Percentiles rank a stretch among this genome's conserved stretches.
Conservation (phyloP, 2,888 invertebrate species). For the Drosophila ochracea region DNA sequence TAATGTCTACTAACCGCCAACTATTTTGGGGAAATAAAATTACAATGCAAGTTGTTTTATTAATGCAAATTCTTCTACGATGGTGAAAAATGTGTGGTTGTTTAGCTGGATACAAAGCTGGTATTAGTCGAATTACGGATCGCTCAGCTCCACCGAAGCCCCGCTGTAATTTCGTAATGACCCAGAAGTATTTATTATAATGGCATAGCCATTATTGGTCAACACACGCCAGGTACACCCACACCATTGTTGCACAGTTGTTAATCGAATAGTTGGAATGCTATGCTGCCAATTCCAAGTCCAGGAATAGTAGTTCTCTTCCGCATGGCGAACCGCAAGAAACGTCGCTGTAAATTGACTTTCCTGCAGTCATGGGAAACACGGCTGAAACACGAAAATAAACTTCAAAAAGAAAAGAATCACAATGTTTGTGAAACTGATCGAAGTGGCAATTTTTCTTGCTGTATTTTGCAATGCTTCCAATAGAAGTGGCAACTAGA, state of each 20-base stretch:
- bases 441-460: conserved; percentile 51
- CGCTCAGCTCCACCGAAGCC: neutral
- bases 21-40: conserved; percentile 24
- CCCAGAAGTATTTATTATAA: conserved; percentile 43
- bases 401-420: conserved; percentile 5
- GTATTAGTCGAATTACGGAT: conserved; percentile 14
- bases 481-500: conserved; percentile 53
- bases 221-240: conserved; percentile 20
- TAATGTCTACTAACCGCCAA: conserved; percentile 17
- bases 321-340: conserved; percentile 44
- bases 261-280: conserved; percentile 39
- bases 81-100: conserved; percentile 38
- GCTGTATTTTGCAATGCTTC: neutral
- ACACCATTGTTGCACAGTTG: conserved; percentile 9
- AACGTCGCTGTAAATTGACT: conserved; percentile 36
- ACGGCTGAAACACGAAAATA: conserved; percentile 3
- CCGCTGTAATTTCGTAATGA: conserved; percentile 39
- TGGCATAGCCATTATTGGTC: conserved; percentile 54
- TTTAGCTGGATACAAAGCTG: conserved; percentile 11
- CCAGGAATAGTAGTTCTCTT: conserved; percentile 30
- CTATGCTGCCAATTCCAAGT: neutral
- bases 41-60: conserved; percentile 32
- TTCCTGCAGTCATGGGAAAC: conserved; percentile 35
- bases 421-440: conserved; percentile 45
- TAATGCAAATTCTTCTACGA: conserved; percentile 48